These are phyloP conservation scores for Yponomeuta evonymella DNA, from an alignment of 2,888 invertebrate species.

Conservation along the genomic window DNA sequence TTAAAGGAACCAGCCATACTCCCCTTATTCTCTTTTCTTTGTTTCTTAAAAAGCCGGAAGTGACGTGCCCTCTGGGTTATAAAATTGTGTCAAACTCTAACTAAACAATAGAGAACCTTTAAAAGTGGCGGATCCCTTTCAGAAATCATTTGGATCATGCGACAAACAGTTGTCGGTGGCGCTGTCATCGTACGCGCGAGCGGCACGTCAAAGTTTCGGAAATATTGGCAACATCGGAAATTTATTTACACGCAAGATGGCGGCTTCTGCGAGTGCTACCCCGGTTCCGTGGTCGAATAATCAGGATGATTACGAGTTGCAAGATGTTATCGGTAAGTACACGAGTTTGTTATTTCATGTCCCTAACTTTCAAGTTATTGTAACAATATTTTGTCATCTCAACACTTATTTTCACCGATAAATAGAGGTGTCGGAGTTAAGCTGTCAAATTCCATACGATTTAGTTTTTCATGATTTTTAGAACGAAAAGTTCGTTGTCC, in stretches of 20 bases:
- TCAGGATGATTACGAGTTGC: slow-evolving; percentile 93
- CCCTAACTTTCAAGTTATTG: slow-evolving; percentile 9
- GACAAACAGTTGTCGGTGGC: slow-evolving; percentile 39
- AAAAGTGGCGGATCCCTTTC: background rate
- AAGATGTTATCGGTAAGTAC: slow-evolving; percentile 92
- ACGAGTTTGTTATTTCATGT: slow-evolving; percentile 23
- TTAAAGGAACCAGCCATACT: too few relatives aligned
- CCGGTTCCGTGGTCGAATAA: slow-evolving; percentile 88
- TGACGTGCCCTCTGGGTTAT: too few relatives aligned
- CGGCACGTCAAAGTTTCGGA: slow-evolving; percentile 43
- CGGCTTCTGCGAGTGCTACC: slow-evolving; percentile 48
- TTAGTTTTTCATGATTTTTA: slow-evolving; percentile 14
- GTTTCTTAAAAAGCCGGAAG: too few relatives aligned
- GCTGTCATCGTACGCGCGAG: slow-evolving; percentile 57
- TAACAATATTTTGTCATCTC: slow-evolving; percentile 13
- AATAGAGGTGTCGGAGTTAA: slow-evolving; percentile 22
- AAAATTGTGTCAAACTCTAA: too few relatives aligned
- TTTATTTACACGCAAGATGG: slow-evolving; percentile 60
- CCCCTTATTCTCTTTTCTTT: too few relatives aligned
- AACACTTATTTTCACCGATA: slow-evolving; percentile 22
- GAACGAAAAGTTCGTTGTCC: slow-evolving; percentile 6
- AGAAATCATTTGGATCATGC: slow-evolving; percentile 4
- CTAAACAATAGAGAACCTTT: too few relatives aligned
- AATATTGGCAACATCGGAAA: slow-evolving; percentile 28
- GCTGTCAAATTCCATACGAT: slow-evolving; percentile 27